Percentiles rank a stretch among this genome's conserved stretches.
Conservation (phyloP, 2,797 vertebrate species). For the Melanotaenia parkinsoni region DNA sequence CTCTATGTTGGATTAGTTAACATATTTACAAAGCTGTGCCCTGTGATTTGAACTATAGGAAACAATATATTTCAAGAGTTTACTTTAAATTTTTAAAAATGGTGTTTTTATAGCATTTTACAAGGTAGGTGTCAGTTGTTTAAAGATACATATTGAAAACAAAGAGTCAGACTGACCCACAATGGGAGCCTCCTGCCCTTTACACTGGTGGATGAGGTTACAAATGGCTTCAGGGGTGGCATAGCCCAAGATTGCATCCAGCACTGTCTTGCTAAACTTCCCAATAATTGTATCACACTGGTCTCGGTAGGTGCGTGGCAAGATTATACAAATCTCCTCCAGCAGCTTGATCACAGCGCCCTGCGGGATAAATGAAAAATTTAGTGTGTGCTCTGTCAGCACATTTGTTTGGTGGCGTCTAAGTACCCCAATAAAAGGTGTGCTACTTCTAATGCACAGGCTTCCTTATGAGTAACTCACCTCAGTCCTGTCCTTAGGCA, state of each 20-base stretch:
- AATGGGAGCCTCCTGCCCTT: constrained; percentile 28
- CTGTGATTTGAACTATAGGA: neutral
- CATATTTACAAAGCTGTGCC: neutral
- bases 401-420: constrained; percentile 23
- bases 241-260: constrained; percentile 76
- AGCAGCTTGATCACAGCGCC: constrained; percentile 67
- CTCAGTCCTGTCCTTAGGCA: constrained; percentile 78
- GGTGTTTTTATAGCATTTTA: neutral
- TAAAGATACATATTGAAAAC: neutral
- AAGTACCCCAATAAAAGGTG: constrained; percentile 3
- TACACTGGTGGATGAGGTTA: constrained; percentile 79
- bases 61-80: too few species aligned
- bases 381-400: neutral
- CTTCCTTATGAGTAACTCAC: constrained; percentile 48
- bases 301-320: constrained; percentile 71
- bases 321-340: constrained; percentile 77
- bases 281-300: constrained; percentile 83
- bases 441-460: neutral
- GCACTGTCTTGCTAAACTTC: constrained; percentile 73
- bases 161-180: constrained; percentile 61
- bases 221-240: constrained; percentile 86
- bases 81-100: too few species aligned
- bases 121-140: neutral
- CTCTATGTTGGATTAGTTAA: neutral
- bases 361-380: constrained; percentile 60